Evolutionary conservation across 2,797 vertebrate genomes (phyloP).

Genomic region (Caiman crocodilus): DNA sequence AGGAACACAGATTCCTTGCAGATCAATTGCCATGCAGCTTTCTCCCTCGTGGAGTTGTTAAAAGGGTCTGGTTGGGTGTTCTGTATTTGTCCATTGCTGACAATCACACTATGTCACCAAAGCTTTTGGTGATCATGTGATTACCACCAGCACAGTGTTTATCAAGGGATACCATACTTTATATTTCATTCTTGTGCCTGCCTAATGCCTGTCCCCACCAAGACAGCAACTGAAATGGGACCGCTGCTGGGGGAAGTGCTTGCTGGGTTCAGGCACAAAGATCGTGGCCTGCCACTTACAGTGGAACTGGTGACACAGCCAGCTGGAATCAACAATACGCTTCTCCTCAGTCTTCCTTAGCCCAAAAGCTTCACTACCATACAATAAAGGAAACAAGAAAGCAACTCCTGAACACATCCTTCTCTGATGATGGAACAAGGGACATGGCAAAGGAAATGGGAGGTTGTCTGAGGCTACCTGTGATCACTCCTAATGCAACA

Average conservation of each 20-base stretch:
- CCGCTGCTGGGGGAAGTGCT: background rate
- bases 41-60: background rate
- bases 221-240: background rate
- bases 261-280: slow-evolving; percentile 5
- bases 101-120: background rate
- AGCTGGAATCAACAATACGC: background rate
- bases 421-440: no score
- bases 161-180: background rate
- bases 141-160: background rate
- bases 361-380: background rate
- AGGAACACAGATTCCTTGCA: background rate
- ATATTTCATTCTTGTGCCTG: background rate
- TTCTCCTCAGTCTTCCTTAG: background rate
- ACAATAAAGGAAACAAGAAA: background rate
- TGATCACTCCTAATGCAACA: no score
- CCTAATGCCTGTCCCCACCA: background rate
- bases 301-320: background rate
- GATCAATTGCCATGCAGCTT: background rate
- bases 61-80: slow-evolving; percentile 4
- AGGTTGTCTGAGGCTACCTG: no score
- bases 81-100: background rate
- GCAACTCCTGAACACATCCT: background rate
- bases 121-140: background rate
- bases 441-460: no score
- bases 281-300: background rate